Conservation (phyloP, 2,888 invertebrate genomes). For the Caenorhabditis sp. region DNA sequence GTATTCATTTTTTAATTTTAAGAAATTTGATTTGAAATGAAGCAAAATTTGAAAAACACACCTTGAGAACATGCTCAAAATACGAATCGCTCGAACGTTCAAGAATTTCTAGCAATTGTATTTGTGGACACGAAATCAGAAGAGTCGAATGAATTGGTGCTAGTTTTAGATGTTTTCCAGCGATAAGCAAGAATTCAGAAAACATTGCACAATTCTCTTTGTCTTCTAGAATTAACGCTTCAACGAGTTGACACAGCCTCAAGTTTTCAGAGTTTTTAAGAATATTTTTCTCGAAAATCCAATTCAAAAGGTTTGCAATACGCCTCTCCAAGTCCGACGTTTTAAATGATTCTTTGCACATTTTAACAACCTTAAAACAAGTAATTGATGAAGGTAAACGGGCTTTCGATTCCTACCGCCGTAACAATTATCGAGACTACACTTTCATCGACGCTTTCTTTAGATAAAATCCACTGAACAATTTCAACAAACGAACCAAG, state of each 20-base stretch:
- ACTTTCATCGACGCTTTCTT: slow-evolving; percentile 1
- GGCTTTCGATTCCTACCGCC: slow-evolving; percentile 1
- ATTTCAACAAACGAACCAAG: slow-evolving; percentile 15
- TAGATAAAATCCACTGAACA: slow-evolving; percentile 15
- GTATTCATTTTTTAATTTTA: too few relatives aligned
- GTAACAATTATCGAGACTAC: slow-evolving; percentile 3
- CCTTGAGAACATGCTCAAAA: neutral
- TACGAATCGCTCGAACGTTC: slow-evolving; percentile 3
- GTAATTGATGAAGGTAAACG: neutral
- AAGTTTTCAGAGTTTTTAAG: neutral
- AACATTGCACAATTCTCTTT: neutral
- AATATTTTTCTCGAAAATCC: slow-evolving; percentile 25
- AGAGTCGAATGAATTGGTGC: slow-evolving; percentile 2
- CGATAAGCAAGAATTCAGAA: slow-evolving; percentile 2
- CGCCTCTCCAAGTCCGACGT: slow-evolving; percentile 8
- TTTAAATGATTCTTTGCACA: slow-evolving; percentile 12
- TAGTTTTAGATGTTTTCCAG: slow-evolving; percentile 9
- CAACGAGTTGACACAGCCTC: neutral
- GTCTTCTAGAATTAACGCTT: slow-evolving; percentile 6
- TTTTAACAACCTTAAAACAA: slow-evolving; percentile 13
- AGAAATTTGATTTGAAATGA: too few relatives aligned
- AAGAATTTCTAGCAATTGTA: slow-evolving; percentile 12
- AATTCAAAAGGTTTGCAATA: slow-evolving; percentile 14
- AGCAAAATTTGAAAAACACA: neutral
- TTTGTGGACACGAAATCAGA: neutral